Evolutionary conservation across 2,113 vertebrate genomes (phyloP).

Genomic region (Pelobates fuscus): DNA sequence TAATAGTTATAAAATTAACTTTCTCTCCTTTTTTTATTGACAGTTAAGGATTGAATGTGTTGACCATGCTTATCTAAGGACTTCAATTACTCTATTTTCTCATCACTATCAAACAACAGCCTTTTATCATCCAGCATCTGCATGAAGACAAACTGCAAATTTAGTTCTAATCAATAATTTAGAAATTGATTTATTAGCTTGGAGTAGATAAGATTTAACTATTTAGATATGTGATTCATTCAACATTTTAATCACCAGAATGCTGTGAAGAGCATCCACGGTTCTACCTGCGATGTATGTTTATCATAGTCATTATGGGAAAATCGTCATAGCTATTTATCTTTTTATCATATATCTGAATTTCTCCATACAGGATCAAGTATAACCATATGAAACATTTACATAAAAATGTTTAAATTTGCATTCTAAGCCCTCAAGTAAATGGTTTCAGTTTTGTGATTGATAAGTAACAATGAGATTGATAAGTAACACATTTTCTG

Average conservation of each 20-base stretch:
- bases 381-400: no score
- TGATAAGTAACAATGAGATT: no score
- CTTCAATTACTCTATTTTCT: background rate
- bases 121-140: background rate
- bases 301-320: background rate
- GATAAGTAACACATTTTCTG: no score
- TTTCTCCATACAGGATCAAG: no score
- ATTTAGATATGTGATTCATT: background rate
- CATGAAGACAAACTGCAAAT: conserved; percentile 2
- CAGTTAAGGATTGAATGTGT: background rate
- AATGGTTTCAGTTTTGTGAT: no score
- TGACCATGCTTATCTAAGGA: background rate
- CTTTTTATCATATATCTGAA: no score
- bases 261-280: background rate
- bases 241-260: background rate
- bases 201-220: background rate
- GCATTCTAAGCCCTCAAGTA: no score
- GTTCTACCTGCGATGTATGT: background rate
- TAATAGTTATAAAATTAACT: no score
- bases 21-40: background rate
- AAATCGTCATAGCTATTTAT: no score
- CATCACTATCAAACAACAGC: background rate
- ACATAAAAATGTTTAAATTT: no score
- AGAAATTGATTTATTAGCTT: conserved; percentile 15
- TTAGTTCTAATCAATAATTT: conserved; percentile 13